Conservation (phyloP, 2,113 vertebrate species). For the Pluvianellus socialis region DNA sequence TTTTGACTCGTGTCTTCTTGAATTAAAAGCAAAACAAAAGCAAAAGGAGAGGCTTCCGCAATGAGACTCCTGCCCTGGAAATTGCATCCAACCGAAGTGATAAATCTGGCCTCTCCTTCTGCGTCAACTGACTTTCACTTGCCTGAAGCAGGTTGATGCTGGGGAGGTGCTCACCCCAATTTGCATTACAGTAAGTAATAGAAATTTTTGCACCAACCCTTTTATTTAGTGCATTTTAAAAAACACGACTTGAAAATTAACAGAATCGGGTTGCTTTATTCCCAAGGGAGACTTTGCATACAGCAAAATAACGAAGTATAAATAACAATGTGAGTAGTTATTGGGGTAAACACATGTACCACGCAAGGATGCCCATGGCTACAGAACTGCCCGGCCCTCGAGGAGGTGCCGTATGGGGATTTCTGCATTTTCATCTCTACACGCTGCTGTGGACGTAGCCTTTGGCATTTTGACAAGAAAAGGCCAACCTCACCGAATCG, state of each 20-base stretch:
- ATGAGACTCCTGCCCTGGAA: neutral
- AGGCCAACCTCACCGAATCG: neutral
- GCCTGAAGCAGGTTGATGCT: neutral
- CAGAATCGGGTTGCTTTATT: neutral
- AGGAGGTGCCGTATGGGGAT: neutral
- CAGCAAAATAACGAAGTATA: neutral
- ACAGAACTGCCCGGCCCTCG: neutral
- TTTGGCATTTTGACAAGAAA: neutral
- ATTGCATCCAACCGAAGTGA: neutral
- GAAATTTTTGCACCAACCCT: neutral
- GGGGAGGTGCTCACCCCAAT: neutral
- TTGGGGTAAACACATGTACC: neutral
- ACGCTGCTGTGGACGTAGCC: rapidly evolving
- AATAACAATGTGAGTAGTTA: neutral
- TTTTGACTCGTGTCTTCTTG: neutral
- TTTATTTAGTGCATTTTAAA: neutral
- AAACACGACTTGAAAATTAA: neutral
- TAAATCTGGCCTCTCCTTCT: neutral
- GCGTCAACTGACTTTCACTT: neutral
- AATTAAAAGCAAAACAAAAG: neutral
- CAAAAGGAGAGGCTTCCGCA: neutral
- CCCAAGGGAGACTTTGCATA: neutral
- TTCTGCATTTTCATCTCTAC: neutral
- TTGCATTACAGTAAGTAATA: neutral
- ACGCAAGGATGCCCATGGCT: neutral